Evolutionary conservation across 2,888 invertebrate genomes (phyloP), one percentile per base, ranked within the genome.

Genomic region (Cheilosia scutellata): DNA sequence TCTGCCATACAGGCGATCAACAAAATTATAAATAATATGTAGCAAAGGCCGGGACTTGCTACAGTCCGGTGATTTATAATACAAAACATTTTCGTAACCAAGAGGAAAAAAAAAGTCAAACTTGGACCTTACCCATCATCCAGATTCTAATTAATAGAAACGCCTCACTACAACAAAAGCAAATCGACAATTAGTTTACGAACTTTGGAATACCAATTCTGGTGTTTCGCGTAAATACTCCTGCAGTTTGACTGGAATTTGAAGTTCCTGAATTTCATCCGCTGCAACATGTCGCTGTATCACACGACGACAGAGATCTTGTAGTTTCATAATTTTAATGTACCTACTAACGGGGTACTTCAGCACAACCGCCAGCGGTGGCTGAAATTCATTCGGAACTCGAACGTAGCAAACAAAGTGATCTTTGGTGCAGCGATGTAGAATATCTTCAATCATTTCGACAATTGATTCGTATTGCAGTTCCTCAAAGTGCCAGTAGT

Each of bases 291-390:
- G 93, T 88, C 95, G 95, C 88, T 96, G 94, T 88, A 96, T 95
- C 31, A 95, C 95, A 90, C 96, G 96, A 57, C 96, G 94, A 89
- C 96, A 95, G 65, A 96, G 93, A 92, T 96, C 95, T 91, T 96
- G 95, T 88, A 96, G 92, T 47, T 95, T 94, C 87, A 95, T 94
- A 82, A 95, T 94, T 91, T 95, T 94, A 31, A 94, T 95, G 89
- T 96, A 96, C 72, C 96, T 93, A 71, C 96, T 96, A 37, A 96
- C 93, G 6, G 96, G 96, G 90, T 95, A 95, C 29, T 95, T 95
- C 37, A 96, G 92, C 79, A 96, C 93, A 29, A 96, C 96, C 5
- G 96, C 96, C 92, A 95, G 95, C 77, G 95, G 95, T 11, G 95
- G 95, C 87, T 94, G 94, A 88, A 95, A 94, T 49, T 95, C 95